Percentiles rank a stretch among this genome's conserved stretches.
These are phyloP conservation scores for Smithornis capensis DNA, from an alignment of 2,113 vertebrate species.

Conservation along the genomic window DNA sequence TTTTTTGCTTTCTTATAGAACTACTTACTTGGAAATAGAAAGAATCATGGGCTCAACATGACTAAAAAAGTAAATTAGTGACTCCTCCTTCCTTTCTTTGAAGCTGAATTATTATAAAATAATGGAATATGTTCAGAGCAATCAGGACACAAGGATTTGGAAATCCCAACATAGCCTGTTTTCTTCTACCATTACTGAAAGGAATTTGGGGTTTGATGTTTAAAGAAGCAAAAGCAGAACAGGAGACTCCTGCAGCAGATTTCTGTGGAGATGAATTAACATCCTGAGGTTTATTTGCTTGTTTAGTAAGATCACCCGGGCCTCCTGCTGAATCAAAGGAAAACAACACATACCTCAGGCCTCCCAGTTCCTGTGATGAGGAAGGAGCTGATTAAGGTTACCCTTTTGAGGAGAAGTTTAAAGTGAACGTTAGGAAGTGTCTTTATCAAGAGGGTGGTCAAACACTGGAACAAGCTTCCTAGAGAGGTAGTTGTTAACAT, in stretches of 20 bases:
- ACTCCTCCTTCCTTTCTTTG: neutral
- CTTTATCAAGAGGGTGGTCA: neutral
- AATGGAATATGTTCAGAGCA: neutral
- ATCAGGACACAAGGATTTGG: neutral
- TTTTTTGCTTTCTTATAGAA: neutral
- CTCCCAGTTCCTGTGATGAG: fast-evolving
- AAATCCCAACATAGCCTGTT: neutral
- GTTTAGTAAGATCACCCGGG: neutral
- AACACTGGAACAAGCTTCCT: neutral
- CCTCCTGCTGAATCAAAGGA: neutral
- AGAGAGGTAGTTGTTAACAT: too few species aligned
- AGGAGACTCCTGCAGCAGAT: neutral
- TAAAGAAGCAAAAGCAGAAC: neutral
- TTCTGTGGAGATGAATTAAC: neutral
- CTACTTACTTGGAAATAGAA: neutral
- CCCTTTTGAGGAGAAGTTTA: neutral
- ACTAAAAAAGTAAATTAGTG: neutral
- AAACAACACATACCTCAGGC: neutral
- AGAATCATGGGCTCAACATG: neutral
- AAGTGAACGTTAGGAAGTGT: neutral
- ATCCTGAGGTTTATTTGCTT: neutral
- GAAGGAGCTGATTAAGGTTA: neutral
- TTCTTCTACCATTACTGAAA: neutral
- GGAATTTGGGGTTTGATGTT: neutral
- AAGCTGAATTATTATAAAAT: neutral